Evolutionary conservation across 2,888 invertebrate genomes (phyloP), one percentile per base, ranked within the genome.

Genomic region (Hirtodrosophila histrioides): DNA sequence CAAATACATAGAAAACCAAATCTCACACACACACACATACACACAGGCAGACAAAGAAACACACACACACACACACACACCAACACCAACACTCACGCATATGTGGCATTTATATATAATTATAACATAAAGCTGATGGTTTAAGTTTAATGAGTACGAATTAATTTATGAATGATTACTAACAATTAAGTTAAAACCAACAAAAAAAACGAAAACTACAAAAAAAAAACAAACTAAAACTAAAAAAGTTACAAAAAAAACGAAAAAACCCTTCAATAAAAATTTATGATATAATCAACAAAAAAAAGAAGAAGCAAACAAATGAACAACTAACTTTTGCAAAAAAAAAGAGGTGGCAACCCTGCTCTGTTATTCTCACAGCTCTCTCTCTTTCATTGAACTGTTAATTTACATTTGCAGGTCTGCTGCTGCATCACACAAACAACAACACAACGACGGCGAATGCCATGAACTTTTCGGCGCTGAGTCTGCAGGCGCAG

Each of bases 271-370:
- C 88, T 88, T 89, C 89, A 90, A 89, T 90, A 91, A 87, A 82
- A 89, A 89, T 87, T 88, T 90, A 91, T 90, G 90, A 87, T 83
- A 85, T 78, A 86, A 82, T 75, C 88, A 85, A 85, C 60, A 79
- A 79, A 78, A 76, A 57, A 43, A 57, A 48, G 36, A 56, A 45
- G 55, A 31, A 6, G 3, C 17, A 3, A 36, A 29, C 60, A 50
- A 45, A 2, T 11, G 3, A 57, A 44, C 54, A 56, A 36, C 5
- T 9, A 36, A 27, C n/a, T 48, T 29, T 48, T 17, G 10, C 27
- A 27, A 27, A 31, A 50, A 35, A 27, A 27, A 31, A 50, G 39
- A 17, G 24, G 12, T 23, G 39, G 31, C 49, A 35, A 50, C 9
- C n/a, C 8, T 33, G 36, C 31, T 31, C 31, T 31, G 31, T 31